Evolutionary conservation across 2,113 vertebrate species (phyloP).

Genomic region (Dipodomys stephensi): DNA sequence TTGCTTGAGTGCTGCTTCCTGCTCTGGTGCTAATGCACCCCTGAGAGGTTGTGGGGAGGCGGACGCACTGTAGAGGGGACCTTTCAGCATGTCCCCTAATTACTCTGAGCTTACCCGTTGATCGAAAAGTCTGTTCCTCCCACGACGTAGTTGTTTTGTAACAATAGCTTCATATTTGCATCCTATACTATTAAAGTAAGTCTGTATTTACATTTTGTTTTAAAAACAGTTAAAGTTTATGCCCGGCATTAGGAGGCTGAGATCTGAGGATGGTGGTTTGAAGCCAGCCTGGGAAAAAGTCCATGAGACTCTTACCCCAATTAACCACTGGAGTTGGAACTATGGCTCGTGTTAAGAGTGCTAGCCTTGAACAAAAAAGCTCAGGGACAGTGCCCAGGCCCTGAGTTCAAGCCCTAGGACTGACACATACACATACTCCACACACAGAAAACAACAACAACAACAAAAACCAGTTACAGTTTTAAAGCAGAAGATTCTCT

Average conservation of each 20-base stretch:
- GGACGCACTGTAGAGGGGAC: not conserved
- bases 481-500: not conserved
- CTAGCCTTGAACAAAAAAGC: too few relatives aligned
- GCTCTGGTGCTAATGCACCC: not conserved
- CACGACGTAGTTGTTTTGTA: conserved; percentile 3
- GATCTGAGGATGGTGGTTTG: too few relatives aligned
- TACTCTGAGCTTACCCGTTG: not conserved
- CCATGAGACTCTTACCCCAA: too few relatives aligned
- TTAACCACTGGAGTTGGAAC: too few relatives aligned
- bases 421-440: too few relatives aligned
- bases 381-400: too few relatives aligned
- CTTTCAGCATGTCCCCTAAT: not conserved
- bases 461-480: too few relatives aligned
- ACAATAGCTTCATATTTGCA: not conserved
- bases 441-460: too few relatives aligned
- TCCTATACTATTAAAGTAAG: not conserved
- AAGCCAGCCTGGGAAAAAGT: too few relatives aligned
- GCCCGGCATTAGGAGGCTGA: too few relatives aligned
- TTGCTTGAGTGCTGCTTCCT: not conserved
- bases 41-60: not conserved
- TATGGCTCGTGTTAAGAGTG: too few relatives aligned
- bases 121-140: not conserved
- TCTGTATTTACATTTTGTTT: not conserved
- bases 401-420: too few relatives aligned
- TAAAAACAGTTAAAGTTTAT: not conserved